Conservation (phyloP, 2,797 vertebrate genomes). For the Pipistrellus pipistrellus region DNA sequence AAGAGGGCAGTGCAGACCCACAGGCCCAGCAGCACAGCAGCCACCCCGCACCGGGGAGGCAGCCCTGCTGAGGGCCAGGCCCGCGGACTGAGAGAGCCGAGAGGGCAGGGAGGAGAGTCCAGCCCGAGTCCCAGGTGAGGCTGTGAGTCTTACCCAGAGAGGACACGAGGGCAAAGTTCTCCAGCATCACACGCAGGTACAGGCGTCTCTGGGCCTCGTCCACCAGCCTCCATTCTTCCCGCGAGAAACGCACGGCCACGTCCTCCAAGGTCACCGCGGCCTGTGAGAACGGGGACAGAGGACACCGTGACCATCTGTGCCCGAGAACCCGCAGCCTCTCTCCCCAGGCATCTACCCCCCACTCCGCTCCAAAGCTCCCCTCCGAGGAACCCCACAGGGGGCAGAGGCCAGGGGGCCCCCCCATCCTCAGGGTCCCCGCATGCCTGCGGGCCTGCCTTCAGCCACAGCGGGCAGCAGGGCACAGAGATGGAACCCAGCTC, state of each 20-base stretch:
- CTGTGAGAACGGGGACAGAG: neutral
- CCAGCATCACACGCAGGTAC: slow-evolving; percentile 59
- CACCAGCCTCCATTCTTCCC: slow-evolving; percentile 60
- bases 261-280: neutral
- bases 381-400: neutral
- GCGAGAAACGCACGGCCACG: slow-evolving; percentile 38
- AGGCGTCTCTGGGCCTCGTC: slow-evolving; percentile 14
- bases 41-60: neutral
- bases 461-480: neutral
- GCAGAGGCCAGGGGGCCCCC: neutral
- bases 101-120: neutral
- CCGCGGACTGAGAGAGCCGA: too few relatives aligned
- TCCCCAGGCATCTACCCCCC: neutral
- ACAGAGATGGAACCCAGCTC: neutral
- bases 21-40: neutral
- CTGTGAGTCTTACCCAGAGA: slow-evolving; percentile 59
- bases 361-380: neutral
- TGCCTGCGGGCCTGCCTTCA: neutral
- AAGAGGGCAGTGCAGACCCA: neutral
- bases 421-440: neutral
- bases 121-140: neutral
- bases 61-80: neutral
- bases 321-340: neutral
- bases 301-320: neutral
- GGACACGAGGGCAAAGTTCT: slow-evolving; percentile 48